Evolutionary conservation across 2,888 invertebrate species (phyloP).

Genomic region (Agrotis puta): DNA sequence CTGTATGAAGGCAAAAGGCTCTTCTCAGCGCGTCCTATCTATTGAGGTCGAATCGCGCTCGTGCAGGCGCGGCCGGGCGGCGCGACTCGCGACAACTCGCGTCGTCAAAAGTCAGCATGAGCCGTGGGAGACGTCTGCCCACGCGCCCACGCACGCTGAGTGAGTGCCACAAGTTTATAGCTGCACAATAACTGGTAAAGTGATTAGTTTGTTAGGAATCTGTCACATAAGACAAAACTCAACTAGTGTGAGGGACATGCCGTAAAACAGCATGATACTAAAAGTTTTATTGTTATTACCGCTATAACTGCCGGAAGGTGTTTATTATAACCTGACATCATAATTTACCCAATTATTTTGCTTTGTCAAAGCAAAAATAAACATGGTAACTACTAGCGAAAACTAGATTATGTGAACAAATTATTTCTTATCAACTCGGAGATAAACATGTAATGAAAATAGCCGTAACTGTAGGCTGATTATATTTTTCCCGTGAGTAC

Average conservation of each 20-base stretch:
- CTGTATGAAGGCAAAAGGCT: too few relatives aligned
- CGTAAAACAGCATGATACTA: conserved; percentile 4
- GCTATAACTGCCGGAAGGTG: not conserved
- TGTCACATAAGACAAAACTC: not conserved
- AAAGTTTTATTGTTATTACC: conserved; percentile 9
- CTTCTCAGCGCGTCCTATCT: too few relatives aligned
- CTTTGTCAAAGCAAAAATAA: not conserved
- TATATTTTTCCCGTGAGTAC: not conserved
- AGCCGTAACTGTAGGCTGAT: not conserved
- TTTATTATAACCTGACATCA: not conserved
- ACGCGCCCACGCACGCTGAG: too few relatives aligned
- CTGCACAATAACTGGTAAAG: not conserved
- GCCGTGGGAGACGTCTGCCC: too few relatives aligned
- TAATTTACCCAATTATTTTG: conserved; percentile 8
- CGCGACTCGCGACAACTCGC: too few relatives aligned
- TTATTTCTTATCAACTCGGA: conserved; percentile 24
- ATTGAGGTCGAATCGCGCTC: too few relatives aligned
- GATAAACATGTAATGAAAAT: not conserved
- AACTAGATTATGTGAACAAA: conserved; percentile 9
- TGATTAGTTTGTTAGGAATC: not conserved
- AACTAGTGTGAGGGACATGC: not conserved
- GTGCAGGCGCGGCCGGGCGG: too few relatives aligned
- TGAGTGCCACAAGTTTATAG: too few relatives aligned
- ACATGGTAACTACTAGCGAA: not conserved
- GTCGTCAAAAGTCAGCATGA: too few relatives aligned